These are phyloP conservation scores for Pachycephala philippinensis DNA, from an alignment of 2,113 vertebrate genomes.

Conservation along the genomic window DNA sequence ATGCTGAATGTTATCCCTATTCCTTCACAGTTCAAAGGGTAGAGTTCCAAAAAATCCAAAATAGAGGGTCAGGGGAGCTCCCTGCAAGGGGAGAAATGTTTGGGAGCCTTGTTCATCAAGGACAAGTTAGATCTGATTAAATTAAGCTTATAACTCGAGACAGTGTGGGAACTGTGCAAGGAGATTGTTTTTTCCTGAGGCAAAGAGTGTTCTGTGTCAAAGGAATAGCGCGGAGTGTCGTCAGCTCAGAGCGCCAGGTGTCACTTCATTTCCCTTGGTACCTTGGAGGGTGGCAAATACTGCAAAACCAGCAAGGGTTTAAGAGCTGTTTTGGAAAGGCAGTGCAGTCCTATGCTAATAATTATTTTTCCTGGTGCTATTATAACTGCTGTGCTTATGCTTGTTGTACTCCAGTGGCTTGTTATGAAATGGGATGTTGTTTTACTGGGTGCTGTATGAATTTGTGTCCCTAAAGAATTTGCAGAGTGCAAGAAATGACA, in stretches of 20 bases:
- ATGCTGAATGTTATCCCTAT: accelerated
- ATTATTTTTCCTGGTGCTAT: not conserved
- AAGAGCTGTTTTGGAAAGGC: not conserved
- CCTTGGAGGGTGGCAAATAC: not conserved
- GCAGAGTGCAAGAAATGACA: not conserved
- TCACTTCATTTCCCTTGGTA: not conserved
- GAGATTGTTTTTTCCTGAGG: conserved; percentile 22
- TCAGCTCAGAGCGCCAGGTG: not conserved
- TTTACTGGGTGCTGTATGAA: not conserved
- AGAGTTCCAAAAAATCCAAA: not conserved
- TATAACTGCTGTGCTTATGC: not conserved
- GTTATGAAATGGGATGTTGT: not conserved
- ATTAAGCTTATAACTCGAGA: not conserved
- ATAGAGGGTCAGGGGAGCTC: accelerated
- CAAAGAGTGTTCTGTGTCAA: conserved; percentile 7
- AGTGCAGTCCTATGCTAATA: not conserved
- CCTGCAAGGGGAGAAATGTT: not conserved
- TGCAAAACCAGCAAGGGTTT: not conserved
- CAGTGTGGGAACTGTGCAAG: not conserved
- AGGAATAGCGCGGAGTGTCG: not conserved
- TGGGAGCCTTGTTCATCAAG: not conserved
- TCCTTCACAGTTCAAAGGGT: not conserved
- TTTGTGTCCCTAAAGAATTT: not conserved
- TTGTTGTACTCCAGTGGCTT: not conserved
- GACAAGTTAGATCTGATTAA: not conserved